Base-by-base conservation (phyloP, 2,113 vertebrate species). In the Heliornis fulica region DNA sequence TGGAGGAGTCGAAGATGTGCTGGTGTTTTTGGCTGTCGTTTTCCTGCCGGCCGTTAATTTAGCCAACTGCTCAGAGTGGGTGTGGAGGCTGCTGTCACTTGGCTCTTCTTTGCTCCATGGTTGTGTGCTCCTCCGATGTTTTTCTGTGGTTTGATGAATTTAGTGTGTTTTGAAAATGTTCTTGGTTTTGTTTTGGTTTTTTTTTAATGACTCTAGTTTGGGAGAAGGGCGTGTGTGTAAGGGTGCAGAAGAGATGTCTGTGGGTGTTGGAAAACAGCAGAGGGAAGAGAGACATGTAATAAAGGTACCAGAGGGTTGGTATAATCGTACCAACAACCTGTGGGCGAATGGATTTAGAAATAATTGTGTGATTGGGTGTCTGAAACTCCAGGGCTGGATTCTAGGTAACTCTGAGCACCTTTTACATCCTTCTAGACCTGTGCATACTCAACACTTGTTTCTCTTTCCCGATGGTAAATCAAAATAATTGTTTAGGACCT, bases 11-110 rank as follows among this genome's bases (percentile, higher is more conserved):
- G 50, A 11, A 34, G 75, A 17, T 50, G 59, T 4, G 32, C 59
- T 43, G 51, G 20, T 3, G 1, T 36, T 20, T 36, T 8, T 48
- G 40, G 7, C 5, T 10, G 2, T 15, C 19, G 3, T 40, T 76
- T 71, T 22, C 48, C 32, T 15, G 4, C 4, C 23, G 76, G 32
- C 51, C 38, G 76, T 14, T 25, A 13, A 8, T 56, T 70, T n/a
- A 15, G 46, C 48, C 7, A 16, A 14, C 54, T 28, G 22, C 8
- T 1, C 6, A 1, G n/a, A 11, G 41, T 0, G 41, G 50, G 18
- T 38, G 72, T 66, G 76, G 54, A 56, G 29, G 5, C 43, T 23
- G 66, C 82, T 3, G 15, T 48, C 61, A 0, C 86, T 74, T 28
- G 34, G 45, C 50, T 76, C 12, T 13, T 34, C 22, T 32, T 65